Evolutionary conservation across 2,113 vertebrate species (phyloP).

Genomic region (Scomber colias): DNA sequence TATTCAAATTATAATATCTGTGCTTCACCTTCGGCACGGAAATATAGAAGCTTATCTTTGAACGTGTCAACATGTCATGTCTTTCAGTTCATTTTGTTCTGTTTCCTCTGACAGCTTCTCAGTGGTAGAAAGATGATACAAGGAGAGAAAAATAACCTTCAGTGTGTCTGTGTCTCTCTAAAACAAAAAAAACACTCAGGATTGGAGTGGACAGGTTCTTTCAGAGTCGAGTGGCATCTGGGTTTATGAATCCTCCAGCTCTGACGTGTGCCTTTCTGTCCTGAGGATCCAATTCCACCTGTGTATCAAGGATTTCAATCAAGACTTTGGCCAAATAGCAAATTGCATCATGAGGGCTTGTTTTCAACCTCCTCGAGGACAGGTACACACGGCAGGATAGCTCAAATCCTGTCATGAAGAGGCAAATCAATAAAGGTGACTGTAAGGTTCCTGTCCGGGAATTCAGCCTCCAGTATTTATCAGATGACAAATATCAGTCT

Average conservation of each 20-base stretch:
- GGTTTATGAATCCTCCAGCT: slow-evolving; percentile 44
- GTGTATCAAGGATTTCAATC: slow-evolving; percentile 22
- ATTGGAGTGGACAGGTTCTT: slow-evolving; percentile 20
- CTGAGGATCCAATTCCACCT: slow-evolving; percentile 44
- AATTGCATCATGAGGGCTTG: slow-evolving; percentile 8
- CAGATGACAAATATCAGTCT: neutral
- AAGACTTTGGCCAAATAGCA: slow-evolving; percentile 28
- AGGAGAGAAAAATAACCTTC: slow-evolving; percentile 13
- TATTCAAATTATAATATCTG: too few relatives aligned
- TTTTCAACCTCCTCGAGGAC: slow-evolving; percentile 12
- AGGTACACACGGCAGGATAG: neutral
- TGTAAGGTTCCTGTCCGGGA: neutral
- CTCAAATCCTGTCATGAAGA: neutral
- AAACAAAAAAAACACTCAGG: neutral
- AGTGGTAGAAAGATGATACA: slow-evolving; percentile 28
- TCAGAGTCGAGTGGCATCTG: slow-evolving; percentile 44
- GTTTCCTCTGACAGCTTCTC: slow-evolving; percentile 32
- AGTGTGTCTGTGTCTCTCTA: neutral
- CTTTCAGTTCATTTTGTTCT: slow-evolving; percentile 9
- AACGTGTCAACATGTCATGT: neutral
- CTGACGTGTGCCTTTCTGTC: slow-evolving; percentile 48
- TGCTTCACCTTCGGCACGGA: neutral
- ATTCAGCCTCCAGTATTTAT: neutral
- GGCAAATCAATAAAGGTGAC: neutral
- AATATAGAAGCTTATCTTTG: neutral